Conservation (phyloP, 2,113 vertebrate species). For the Rhinichthys klamathensis region DNA sequence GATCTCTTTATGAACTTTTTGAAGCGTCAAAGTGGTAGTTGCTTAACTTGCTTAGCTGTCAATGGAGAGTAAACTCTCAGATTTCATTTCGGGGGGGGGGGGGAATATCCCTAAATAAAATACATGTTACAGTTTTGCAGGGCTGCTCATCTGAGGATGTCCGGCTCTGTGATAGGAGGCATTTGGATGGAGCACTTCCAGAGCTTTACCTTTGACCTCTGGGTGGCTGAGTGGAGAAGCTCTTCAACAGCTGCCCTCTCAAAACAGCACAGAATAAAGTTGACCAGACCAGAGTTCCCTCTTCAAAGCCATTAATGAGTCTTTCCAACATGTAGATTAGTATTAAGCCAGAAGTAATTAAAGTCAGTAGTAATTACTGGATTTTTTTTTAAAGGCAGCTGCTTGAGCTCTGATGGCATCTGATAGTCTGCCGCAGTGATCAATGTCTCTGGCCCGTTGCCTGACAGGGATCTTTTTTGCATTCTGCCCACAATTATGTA, state of each 20-base stretch:
- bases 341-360: conserved; percentile 13
- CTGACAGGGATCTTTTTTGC: conserved; percentile 22
- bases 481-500: conserved; percentile 26
- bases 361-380: conserved; percentile 7
- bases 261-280: conserved; percentile 25
- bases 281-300: background rate
- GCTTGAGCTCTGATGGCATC: conserved; percentile 32
- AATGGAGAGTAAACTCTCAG: too few species aligned
- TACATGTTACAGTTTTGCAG: background rate
- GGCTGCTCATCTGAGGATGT: conserved; percentile 6
- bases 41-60: too few species aligned
- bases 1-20: too few species aligned
- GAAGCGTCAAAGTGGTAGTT: too few species aligned
- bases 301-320: background rate
- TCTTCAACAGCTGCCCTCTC: conserved; percentile 32
- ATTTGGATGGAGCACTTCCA: conserved; percentile 26
- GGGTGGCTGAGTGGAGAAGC: conserved; percentile 7
- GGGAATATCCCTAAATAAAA: background rate
- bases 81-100: too few species aligned
- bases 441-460: conserved; percentile 7
- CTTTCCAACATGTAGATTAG: conserved; percentile 19
- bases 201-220: conserved; percentile 45
- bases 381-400: conserved; percentile 22
- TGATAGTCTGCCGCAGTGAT: conserved; percentile 28
- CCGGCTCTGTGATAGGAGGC: background rate